Evolutionary conservation across 2,888 invertebrate genomes (phyloP).

Genomic region (Tenodera sinensis): DNA sequence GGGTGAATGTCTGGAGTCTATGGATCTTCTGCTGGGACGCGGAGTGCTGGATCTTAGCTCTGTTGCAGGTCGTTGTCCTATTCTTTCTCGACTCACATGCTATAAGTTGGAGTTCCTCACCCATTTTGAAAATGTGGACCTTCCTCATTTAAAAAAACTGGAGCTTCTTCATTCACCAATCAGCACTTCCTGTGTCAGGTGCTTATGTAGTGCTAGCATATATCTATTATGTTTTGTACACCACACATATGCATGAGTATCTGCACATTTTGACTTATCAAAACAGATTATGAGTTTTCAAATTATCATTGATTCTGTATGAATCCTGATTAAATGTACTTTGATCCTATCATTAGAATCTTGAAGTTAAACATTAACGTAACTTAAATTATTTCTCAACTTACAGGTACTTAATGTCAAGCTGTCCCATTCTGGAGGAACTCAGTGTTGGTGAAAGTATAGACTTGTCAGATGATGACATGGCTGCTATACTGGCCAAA

Average conservation of each 20-base stretch:
- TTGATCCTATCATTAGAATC: too few species aligned
- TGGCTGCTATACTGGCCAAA: not conserved
- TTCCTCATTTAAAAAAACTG: not conserved
- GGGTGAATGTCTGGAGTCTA: not conserved
- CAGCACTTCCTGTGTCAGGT: constrained; percentile 2
- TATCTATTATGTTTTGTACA: not conserved
- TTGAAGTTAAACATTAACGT: not conserved
- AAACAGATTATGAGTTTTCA: not conserved
- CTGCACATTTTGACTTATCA: not conserved
- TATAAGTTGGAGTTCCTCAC: constrained; percentile 9
- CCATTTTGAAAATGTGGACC: not conserved
- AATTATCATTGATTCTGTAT: not conserved
- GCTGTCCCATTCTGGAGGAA: not conserved
- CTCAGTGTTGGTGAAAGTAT: not conserved
- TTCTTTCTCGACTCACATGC: not conserved
- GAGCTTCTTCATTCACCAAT: not conserved
- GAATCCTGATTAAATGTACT: too few species aligned
- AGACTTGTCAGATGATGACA: not conserved
- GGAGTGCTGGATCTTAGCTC: not conserved
- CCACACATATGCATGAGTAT: not conserved
- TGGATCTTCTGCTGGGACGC: not conserved
- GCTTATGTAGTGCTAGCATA: not conserved
- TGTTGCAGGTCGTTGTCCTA: not conserved
- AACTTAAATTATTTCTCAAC: not conserved
- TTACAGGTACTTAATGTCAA: not conserved